These are phyloP conservation scores for Thaumetopoea pityocampa DNA, from an alignment of 1,140 invertebrate species.

Conservation along the genomic window DNA sequence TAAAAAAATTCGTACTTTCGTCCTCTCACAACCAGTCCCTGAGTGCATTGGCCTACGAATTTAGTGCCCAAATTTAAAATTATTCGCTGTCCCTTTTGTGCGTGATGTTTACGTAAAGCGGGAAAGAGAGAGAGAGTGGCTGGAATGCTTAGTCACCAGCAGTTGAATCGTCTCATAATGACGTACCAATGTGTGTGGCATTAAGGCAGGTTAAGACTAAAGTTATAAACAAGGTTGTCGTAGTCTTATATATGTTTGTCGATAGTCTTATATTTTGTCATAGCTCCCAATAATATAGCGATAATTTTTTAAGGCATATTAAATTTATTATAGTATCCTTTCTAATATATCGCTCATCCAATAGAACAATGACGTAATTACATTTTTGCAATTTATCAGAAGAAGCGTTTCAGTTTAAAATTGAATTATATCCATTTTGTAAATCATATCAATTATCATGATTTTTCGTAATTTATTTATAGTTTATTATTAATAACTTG, in stretches of 20 bases:
- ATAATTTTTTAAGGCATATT: too few species aligned
- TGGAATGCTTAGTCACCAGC: constrained; percentile 47
- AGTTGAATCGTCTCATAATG: constrained; percentile 48
- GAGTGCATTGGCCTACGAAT: constrained; percentile 59
- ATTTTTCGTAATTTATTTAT: too few species aligned
- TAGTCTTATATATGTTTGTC: constrained; percentile 32
- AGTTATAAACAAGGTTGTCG: constrained; percentile 42
- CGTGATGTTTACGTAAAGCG: constrained; percentile 19
- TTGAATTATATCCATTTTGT: too few species aligned
- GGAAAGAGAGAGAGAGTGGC: constrained; percentile 31
- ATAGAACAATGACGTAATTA: too few species aligned
- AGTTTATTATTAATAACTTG: too few species aligned
- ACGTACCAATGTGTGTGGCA: constrained; percentile 49
- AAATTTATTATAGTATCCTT: too few species aligned
- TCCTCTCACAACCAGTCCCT: constrained; percentile 63
- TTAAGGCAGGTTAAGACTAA: constrained; percentile 70
- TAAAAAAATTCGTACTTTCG: constrained; percentile 69
- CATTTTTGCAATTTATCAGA: too few species aligned
- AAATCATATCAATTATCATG: too few species aligned
- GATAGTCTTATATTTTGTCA: constrained; percentile 1
- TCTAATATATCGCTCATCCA: too few species aligned
- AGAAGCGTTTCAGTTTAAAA: too few species aligned
- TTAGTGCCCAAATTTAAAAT: constrained; percentile 63
- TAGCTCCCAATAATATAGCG: too few species aligned
- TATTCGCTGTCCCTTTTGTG: constrained; percentile 47